A percentile compares a stretch with the other conserved stretches of the same genome.
Conservation (phyloP, 2,113 vertebrate species). For the Hemicordylus capensis region DNA sequence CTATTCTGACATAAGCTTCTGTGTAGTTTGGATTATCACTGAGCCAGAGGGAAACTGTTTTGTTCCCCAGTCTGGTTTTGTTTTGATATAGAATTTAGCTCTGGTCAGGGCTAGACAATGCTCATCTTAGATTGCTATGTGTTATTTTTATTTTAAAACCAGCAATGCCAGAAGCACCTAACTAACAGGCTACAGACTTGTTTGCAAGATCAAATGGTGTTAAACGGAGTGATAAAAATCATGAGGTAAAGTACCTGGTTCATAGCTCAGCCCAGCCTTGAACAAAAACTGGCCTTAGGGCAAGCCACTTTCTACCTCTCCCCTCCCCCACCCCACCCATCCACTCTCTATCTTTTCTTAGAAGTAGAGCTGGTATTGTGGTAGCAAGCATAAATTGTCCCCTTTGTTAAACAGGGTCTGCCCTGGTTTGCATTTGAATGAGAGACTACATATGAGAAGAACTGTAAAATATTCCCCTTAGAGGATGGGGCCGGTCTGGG, state of each 20-base stretch:
- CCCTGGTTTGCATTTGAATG: too few species aligned
- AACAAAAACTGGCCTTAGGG: neutral
- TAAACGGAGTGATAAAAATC: neutral
- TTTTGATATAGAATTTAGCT: neutral
- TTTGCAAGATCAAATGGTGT: neutral
- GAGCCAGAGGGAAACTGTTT: constrained; percentile 10
- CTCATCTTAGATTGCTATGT: neutral
- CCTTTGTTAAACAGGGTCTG: too few species aligned
- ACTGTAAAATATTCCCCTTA: too few species aligned
- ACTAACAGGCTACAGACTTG: neutral
- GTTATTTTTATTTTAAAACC: neutral
- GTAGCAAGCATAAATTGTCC: too few species aligned
- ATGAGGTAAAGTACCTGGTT: neutral
- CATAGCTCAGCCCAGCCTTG: neutral
- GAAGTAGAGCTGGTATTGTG: too few species aligned
- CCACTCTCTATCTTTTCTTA: too few species aligned
- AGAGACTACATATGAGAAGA: too few species aligned
- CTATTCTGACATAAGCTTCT: neutral
- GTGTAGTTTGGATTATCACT: neutral
- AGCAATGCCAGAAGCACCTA: neutral
- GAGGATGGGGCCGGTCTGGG: too few species aligned
- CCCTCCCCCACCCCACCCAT: too few species aligned
- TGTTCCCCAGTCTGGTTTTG: neutral
- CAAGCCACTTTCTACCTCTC: neutral
- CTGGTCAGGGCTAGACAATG: neutral